Percentiles rank a stretch among this genome's conserved stretches.
These are phyloP conservation scores for Rhaphigaster nebulosa DNA, from an alignment of 2,888 invertebrate species.

Conservation along the genomic window DNA sequence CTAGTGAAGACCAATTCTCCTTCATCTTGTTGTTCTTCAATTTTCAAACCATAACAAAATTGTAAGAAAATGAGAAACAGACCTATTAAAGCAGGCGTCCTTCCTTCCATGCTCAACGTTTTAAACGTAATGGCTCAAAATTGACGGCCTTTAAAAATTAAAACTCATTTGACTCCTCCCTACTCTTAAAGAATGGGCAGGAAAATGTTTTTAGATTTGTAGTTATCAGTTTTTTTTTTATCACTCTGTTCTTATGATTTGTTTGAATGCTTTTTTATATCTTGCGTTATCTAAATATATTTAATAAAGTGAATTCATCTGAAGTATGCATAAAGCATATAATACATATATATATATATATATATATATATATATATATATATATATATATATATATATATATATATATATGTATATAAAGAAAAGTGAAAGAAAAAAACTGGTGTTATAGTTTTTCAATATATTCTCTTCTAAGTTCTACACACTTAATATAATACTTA, in stretches of 20 bases:
- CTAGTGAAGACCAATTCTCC: slow-evolving; percentile 15
- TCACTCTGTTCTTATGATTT: background rate
- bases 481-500: too few relatives aligned
- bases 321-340: background rate
- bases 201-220: background rate
- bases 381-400: too few relatives aligned
- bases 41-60: background rate
- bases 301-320: background rate
- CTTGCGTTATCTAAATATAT: background rate
- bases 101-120: background rate
- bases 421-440: too few relatives aligned
- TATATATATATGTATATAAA: too few relatives aligned
- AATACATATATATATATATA: too few relatives aligned
- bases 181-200: background rate
- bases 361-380: too few relatives aligned
- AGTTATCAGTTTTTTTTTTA: background rate
- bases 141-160: background rate
- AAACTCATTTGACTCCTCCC: background rate
- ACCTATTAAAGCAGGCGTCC: background rate
- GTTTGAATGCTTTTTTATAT: background rate
- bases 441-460: too few relatives aligned
- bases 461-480: too few relatives aligned
- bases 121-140: background rate
- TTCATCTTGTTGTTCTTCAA: background rate
- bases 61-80: background rate